These are phyloP conservation scores for Apodemus agrarius DNA, from an alignment of 2,797 vertebrate species.

Conservation along the genomic window DNA sequence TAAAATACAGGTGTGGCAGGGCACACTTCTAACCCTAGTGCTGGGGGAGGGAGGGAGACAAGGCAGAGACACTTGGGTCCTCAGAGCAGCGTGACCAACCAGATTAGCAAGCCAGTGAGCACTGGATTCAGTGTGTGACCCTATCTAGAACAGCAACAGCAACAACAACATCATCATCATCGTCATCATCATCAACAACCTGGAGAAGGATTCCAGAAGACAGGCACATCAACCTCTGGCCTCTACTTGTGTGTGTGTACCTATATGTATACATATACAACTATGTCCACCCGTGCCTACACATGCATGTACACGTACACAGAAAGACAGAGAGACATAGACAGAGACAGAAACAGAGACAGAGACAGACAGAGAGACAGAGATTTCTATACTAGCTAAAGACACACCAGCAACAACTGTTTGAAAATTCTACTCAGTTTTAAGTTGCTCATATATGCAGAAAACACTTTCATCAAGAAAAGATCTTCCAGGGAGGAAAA, in stretches of 20 bases:
- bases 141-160: neutral
- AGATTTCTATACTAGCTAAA: neutral
- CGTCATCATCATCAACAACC: neutral
- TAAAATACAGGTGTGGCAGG: neutral
- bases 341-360: neutral
- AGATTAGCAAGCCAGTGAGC: neutral
- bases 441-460: neutral
- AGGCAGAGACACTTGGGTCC: neutral
- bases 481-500: neutral
- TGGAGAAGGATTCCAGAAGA: neutral
- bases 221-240: neutral
- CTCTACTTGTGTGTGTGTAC: neutral
- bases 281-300: neutral
- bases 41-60: neutral
- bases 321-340: neutral
- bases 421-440: slow-evolving; percentile 6
- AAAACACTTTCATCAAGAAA: neutral
- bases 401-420: neutral
- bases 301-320: neutral
- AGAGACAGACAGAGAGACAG: neutral
- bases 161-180: neutral
- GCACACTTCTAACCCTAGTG: neutral
- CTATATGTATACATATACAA: neutral
- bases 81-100: neutral
- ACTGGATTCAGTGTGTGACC: neutral